These are phyloP conservation scores for Stratiolaelaps scimitus DNA, from an alignment of 1,140 invertebrate species.

Conservation along the genomic window DNA sequence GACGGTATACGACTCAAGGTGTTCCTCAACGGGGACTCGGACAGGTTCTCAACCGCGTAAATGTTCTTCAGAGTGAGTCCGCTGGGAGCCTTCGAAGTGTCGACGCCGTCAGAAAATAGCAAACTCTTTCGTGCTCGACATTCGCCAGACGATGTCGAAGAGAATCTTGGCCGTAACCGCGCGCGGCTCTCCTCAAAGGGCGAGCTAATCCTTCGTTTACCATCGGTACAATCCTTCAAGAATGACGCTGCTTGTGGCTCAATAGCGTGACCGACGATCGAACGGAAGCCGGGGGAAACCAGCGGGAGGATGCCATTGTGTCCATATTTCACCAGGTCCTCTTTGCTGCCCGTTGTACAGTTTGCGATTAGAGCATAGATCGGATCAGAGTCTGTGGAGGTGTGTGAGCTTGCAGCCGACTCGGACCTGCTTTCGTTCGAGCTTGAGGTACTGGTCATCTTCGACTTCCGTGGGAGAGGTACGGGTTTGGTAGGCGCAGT, in stretches of 20 bases:
- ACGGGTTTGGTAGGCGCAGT: not conserved
- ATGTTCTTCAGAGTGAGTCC: conserved; percentile 24
- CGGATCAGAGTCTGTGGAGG: not conserved
- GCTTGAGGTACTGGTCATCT: not conserved
- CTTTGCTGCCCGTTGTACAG: conserved; percentile 1
- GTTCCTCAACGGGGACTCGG: too few species aligned
- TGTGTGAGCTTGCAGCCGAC: not conserved
- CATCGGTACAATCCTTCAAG: conserved; percentile 3
- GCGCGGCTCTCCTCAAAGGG: not conserved
- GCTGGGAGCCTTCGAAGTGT: not conserved
- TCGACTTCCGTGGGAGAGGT: conserved; percentile 4
- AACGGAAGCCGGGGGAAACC: not conserved
- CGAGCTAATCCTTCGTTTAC: not conserved
- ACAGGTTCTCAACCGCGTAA: not conserved
- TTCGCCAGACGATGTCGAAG: not conserved
- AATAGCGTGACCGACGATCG: too few species aligned
- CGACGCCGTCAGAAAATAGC: conserved; percentile 10
- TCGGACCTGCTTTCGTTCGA: not conserved
- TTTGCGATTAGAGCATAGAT: conserved; percentile 12
- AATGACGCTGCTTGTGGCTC: not conserved
- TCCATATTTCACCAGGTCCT: conserved; percentile 6
- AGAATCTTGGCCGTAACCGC: not conserved
- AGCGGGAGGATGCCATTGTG: not conserved
- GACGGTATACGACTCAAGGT: not conserved
- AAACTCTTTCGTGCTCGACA: conserved; percentile 20